Base-by-base conservation (phyloP, 30 jellyfish, hydroid and myxozoan genomes). In the Catostylus mosaicus region DNA sequence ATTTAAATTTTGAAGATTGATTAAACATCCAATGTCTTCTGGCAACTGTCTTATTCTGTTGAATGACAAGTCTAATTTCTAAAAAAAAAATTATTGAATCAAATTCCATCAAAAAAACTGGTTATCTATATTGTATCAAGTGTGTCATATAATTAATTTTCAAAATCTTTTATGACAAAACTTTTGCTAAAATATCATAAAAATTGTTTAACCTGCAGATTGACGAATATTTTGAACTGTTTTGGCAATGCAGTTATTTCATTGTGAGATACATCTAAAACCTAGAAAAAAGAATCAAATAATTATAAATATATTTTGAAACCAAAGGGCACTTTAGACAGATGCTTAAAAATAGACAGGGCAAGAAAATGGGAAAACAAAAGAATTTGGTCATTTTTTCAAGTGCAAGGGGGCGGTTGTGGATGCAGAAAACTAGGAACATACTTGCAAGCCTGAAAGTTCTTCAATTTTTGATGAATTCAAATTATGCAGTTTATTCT, bases 51-150 rank as follows among this genome's bases (percentile, higher is more conserved):
- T 89, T 19, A 89, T 11, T 50, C 66, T 89, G 91, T 89, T 89
- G 57, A 36, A 85, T 1, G 97, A 82, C 50, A 89, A 22, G 30
- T 89, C 97, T 72, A 89, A 78, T 69, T 82, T 81, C 97, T 88
- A 47, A 67, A 65, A 59, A 51, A 24, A 33, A 57, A 56, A 27
- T 27, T 8, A 56, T 0, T 31, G 32, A 36, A 1, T 27, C 30
- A n/a, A 30, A 66, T 18, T 18, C n/a, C 52, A 66, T 30, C 52
- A 31, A 66, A 31, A 66, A 8, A 30, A 34, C 12, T 29, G 38
- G 11, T 10, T 67, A 67, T 30, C 22, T 67, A 18, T n/a, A n/a
- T n/a, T n/a, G n/a, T n/a, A n/a, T n/a, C n/a, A n/a, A n/a, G n/a
- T n/a, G n/a, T n/a, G n/a, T n/a, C n/a, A n/a, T n/a, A n/a, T n/a